Percentiles rank a stretch among this genome's conserved stretches.
Evolutionary conservation across 2,888 invertebrate species (phyloP).

Genomic region (Marronus borbonicus): DNA sequence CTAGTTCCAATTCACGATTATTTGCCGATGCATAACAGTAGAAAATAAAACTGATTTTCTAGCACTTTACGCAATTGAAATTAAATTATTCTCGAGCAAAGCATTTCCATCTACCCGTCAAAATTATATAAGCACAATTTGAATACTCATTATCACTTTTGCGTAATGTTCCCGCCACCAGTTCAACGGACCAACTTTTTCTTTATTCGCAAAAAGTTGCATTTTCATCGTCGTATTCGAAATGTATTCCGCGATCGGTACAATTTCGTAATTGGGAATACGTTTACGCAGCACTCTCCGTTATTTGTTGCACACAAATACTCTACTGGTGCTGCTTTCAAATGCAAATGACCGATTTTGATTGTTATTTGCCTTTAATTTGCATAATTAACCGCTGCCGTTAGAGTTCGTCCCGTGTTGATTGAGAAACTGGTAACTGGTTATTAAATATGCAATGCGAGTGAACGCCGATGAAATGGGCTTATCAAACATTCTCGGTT

Average conservation of each 20-base stretch:
- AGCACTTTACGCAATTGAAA: too few species aligned
- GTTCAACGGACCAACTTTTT: too few species aligned
- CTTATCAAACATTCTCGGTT: not conserved
- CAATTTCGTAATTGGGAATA: conserved; percentile 8
- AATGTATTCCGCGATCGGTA: not conserved
- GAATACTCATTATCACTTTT: too few species aligned
- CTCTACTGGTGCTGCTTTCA: not conserved
- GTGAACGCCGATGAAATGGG: not conserved
- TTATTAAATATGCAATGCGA: conserved; percentile 5
- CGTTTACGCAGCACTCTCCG: not conserved
- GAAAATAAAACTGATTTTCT: too few species aligned
- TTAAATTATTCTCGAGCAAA: too few species aligned
- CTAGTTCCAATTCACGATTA: too few species aligned
- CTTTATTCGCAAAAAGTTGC: too few species aligned
- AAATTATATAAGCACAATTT: too few species aligned
- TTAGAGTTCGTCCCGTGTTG: not conserved
- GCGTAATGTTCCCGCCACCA: too few species aligned
- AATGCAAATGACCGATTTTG: conserved; percentile 27
- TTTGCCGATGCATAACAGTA: too few species aligned
- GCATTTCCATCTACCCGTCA: too few species aligned
- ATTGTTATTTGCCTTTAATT: conserved; percentile 29
- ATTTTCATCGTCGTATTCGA: too few species aligned
- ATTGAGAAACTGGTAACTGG: not conserved
- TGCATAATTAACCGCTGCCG: conserved; percentile 16
- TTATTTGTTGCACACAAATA: conserved; percentile 1